Percentiles rank a stretch among this genome's conserved stretches.
Conservation (phyloP, 2,888 invertebrate genomes). For the Acanthopleura granulata region DNA sequence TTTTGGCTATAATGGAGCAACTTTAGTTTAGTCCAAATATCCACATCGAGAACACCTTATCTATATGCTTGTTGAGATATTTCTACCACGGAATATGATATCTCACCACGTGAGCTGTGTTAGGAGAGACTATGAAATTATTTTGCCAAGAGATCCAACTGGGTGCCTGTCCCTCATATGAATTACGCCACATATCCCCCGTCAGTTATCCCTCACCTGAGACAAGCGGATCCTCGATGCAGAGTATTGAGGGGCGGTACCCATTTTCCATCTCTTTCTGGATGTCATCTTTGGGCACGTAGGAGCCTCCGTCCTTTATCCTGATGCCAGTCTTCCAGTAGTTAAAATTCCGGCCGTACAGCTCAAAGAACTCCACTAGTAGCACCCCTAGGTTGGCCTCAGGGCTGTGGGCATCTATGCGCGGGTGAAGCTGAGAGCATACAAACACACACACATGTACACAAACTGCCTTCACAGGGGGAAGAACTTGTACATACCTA, state of each 20-base stretch:
- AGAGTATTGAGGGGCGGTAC: constrained; percentile 89
- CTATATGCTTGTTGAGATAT: too few relatives aligned
- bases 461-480: too few relatives aligned
- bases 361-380: constrained; percentile 96
- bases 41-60: too few relatives aligned
- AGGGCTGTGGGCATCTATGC: constrained; percentile 78
- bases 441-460: constrained; percentile 14
- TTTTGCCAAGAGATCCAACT: too few relatives aligned
- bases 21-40: too few relatives aligned
- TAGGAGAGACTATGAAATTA: too few relatives aligned
- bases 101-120: too few relatives aligned
- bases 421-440: constrained; percentile 77
- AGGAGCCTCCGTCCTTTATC: constrained; percentile 92
- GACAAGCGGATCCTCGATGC: constrained; percentile 97
- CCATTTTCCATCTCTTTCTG: constrained; percentile 95
- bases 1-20: too few relatives aligned
- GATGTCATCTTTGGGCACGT: constrained; percentile 91
- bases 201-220: constrained; percentile 70
- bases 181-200: too few relatives aligned
- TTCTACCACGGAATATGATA: too few relatives aligned
- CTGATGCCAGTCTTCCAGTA: constrained; percentile 95
- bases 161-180: too few relatives aligned
- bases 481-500: too few relatives aligned
- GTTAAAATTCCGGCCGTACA: constrained; percentile 93
- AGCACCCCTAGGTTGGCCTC: constrained; percentile 89